Conservation (phyloP, 2,888 invertebrate species). For the Tachina grossa region DNA sequence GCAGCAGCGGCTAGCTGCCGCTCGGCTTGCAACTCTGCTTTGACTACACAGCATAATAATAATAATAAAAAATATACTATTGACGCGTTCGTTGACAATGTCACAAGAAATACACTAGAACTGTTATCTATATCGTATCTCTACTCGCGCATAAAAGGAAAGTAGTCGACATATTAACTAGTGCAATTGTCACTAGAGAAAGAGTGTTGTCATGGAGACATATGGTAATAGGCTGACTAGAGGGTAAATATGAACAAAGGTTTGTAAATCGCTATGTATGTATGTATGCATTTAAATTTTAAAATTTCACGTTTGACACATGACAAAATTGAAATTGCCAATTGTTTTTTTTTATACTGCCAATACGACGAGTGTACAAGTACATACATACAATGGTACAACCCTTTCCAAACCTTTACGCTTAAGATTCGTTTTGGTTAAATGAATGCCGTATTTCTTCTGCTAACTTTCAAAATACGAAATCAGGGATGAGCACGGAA, state of each 20-base stretch:
- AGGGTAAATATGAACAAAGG: constrained; percentile 1
- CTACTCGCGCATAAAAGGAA: too few relatives aligned
- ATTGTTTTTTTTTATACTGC: constrained; percentile 49
- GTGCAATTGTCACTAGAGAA: too few relatives aligned
- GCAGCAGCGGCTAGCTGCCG: too few relatives aligned
- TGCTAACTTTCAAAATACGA: constrained; percentile 11
- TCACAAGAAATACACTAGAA: too few relatives aligned
- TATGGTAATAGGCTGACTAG: too few relatives aligned
- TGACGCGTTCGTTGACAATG: too few relatives aligned
- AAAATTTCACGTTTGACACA: constrained; percentile 74
- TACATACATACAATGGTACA: constrained; percentile 26
- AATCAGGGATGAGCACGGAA: background rate
- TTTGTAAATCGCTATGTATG: constrained; percentile 13
- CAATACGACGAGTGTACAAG: constrained; percentile 11
- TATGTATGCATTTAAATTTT: constrained; percentile 57
- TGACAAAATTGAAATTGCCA: constrained; percentile 73
- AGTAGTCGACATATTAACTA: too few relatives aligned
- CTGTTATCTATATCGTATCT: too few relatives aligned
- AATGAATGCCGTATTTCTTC: constrained; percentile 25
- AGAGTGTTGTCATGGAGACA: too few relatives aligned
- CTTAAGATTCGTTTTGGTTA: constrained; percentile 67
- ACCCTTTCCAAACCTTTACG: constrained; percentile 55
- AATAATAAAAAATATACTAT: too few relatives aligned
- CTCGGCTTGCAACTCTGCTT: too few relatives aligned
- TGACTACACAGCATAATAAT: too few relatives aligned